phyloP scores from a whole-genome alignment of 2,113 vertebrate species.

The Columba janthina region DNA sequence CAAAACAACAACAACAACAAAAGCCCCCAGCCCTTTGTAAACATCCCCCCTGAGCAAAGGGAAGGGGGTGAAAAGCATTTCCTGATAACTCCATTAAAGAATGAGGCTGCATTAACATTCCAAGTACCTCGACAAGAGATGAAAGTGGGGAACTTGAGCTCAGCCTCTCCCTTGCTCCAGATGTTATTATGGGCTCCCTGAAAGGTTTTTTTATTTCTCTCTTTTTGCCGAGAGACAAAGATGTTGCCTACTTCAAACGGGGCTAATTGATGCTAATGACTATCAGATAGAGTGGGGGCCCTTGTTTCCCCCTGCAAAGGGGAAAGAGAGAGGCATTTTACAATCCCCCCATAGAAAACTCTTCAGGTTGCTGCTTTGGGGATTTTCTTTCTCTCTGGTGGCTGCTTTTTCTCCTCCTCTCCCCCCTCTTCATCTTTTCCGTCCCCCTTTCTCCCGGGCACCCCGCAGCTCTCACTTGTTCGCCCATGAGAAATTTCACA shows the following conservation, averaged over 20 bases:
- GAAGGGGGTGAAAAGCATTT: slow-evolving; percentile 77
- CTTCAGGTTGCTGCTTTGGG: slow-evolving; percentile 38
- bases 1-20: slow-evolving; percentile 11
- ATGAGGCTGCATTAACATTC: slow-evolving; percentile 74
- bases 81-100: slow-evolving; percentile 80
- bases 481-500: slow-evolving; percentile 79
- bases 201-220: slow-evolving; percentile 74
- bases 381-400: slow-evolving; percentile 41
- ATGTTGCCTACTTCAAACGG: slow-evolving; percentile 86
- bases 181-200: slow-evolving; percentile 83
- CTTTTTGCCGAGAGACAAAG: slow-evolving; percentile 80
- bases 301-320: slow-evolving; percentile 75
- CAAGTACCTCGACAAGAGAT: slow-evolving; percentile 73
- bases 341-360: slow-evolving; percentile 77
- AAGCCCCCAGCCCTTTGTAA: slow-evolving; percentile 57
- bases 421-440: not conserved
- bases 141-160: slow-evolving; percentile 68
- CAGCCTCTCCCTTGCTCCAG: slow-evolving; percentile 74
- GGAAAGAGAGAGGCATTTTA: slow-evolving; percentile 76
- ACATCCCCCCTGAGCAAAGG: slow-evolving; percentile 59
- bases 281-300: slow-evolving; percentile 84
- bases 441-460: slow-evolving; percentile 24
- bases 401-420: not conserved
- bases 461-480: slow-evolving; percentile 65
- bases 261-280: slow-evolving; percentile 94